Percentiles rank a stretch among this genome's conserved stretches.
These are phyloP conservation scores for Conops quadrifasciatus DNA, from an alignment of 2,888 invertebrate species.

Conservation along the genomic window DNA sequence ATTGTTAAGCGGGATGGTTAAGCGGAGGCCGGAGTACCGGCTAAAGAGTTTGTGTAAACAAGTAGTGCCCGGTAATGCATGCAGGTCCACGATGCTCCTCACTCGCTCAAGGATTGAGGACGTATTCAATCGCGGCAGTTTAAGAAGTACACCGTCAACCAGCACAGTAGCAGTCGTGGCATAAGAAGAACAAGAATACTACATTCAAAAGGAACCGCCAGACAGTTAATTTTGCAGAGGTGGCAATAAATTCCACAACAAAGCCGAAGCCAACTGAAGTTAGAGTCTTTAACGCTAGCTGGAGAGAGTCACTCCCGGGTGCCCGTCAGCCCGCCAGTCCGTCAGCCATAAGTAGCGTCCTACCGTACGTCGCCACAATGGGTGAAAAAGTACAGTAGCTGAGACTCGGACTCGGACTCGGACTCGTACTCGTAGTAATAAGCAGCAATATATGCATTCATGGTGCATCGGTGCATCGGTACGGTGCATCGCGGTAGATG, in stretches of 20 bases:
- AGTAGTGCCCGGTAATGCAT: neutral
- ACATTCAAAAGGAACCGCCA: constrained; percentile 41
- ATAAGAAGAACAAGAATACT: neutral
- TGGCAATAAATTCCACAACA: constrained; percentile 41
- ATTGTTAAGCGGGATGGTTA: no score
- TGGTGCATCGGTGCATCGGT: neutral
- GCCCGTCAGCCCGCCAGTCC: neutral
- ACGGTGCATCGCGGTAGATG: neutral
- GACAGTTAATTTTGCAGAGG: constrained; percentile 41
- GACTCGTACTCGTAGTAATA: neutral
- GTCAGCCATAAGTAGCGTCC: neutral
- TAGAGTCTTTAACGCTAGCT: constrained; percentile 9
- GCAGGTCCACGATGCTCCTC: neutral
- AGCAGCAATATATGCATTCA: neutral
- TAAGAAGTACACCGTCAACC: constrained; percentile 1
- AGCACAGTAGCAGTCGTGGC: neutral
- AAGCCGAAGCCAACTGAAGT: constrained; percentile 32
- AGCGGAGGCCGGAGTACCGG: neutral
- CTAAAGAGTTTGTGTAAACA: neutral
- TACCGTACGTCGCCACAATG: neutral
- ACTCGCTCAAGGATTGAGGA: neutral
- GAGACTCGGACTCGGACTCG: neutral
- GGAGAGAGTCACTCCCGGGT: neutral
- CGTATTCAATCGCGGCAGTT: neutral
- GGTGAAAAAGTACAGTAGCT: constrained; percentile 15